Conservation (phyloP, 2,113 vertebrate genomes). For the Myanophis thanlyinensis region DNA sequence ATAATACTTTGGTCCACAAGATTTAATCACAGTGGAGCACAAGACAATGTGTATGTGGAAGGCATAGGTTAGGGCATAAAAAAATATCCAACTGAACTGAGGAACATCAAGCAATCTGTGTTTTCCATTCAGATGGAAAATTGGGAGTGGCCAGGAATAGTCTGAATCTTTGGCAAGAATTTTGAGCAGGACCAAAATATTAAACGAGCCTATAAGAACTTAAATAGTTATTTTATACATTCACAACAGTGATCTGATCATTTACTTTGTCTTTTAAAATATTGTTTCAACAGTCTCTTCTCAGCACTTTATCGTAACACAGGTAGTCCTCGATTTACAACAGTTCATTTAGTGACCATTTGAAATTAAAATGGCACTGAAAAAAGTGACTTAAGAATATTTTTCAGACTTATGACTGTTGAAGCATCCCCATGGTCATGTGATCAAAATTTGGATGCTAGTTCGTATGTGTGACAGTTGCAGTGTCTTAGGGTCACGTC, state of each 20-base stretch:
- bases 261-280: background rate
- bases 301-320: background rate
- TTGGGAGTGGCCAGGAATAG: background rate
- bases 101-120: background rate
- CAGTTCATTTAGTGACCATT: background rate
- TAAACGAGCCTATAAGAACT: background rate
- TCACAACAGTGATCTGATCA: background rate
- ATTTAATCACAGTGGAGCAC: background rate
- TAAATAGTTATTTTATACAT: background rate
- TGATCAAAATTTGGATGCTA: background rate
- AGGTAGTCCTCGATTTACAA: background rate
- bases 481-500: background rate
- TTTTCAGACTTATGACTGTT: background rate
- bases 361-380: background rate
- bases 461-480: background rate
- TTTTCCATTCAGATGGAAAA: background rate
- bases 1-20: background rate
- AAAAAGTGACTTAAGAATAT: background rate
- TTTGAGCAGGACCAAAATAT: background rate
- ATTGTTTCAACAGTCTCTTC: background rate
- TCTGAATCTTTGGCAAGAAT: background rate
- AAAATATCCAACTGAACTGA: background rate
- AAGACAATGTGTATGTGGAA: background rate
- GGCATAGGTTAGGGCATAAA: background rate
- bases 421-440: background rate